Evolutionary conservation across 2,113 vertebrate species (phyloP), one percentile per base, ranked within the genome.

Genomic region (Calidris pugnax): DNA sequence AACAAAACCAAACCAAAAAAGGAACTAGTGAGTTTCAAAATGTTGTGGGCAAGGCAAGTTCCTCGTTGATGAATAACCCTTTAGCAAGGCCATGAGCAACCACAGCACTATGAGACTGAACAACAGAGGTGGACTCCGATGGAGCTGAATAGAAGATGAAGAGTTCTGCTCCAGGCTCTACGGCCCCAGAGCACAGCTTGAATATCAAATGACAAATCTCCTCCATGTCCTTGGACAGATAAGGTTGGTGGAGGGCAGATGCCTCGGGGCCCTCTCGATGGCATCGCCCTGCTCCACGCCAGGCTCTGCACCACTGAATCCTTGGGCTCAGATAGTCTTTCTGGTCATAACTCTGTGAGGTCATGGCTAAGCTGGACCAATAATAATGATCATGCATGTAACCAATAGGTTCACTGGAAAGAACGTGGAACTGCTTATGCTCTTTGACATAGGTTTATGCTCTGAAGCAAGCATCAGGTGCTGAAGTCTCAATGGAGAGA

Each of bases 261-360:
- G 4, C 11, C 28, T 43, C 2, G 0, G 59, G 35, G 33, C 20
- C 37, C 50, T 15, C 18, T 33, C 23, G 0, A 0, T 37, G 27
- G 12, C 7, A 51, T 27, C 1, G 3, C 28, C 67, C 27, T n/a
- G 24, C 23, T 9, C 55, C 56, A 64, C 1, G 10, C 22, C 0
- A 0, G 19, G 48, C 16, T 41, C 15, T 19, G 24, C 1, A 4
- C 32, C 76, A 57, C 6, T 0, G 0, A 19, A 73, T 62, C 7
- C 2, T 11, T 26, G 53, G n/a, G 57, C 30, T 68, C 4, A 0
- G 33, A 48, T 45, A 10, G 48, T 28, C 16, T 5, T 19, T 33
- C 57, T 0, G 0, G 11, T 62, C 56, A 37, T 8, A 76, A 24
- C 20, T 74, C 47, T 10, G 41, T 56, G 45, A 43, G 78, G 47